phyloP scores from a whole-genome alignment of 92 coral and sea anemone genomes.

The Porites rus region DNA sequence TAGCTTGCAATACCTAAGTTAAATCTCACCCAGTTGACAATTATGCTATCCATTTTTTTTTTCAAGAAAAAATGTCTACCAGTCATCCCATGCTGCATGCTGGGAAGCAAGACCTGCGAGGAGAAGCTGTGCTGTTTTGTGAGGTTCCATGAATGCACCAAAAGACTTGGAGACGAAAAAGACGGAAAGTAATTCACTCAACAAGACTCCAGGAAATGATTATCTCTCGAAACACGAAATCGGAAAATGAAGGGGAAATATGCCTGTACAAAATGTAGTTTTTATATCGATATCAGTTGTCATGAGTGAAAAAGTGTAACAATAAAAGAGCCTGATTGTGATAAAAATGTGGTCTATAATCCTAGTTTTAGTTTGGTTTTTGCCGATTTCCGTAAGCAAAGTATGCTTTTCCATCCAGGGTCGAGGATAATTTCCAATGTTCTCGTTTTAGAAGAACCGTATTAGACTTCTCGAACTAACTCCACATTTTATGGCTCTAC shows the following conservation, averaged over 20 bases:
- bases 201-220: too few species aligned
- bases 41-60: too few species aligned
- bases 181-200: not conserved
- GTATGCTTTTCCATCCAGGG: too few species aligned
- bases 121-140: constrained; percentile 50
- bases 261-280: constrained; percentile 24
- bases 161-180: not conserved
- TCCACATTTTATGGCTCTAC: too few species aligned
- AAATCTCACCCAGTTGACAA: too few species aligned
- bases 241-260: not conserved
- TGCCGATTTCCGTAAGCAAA: too few species aligned
- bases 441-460: too few species aligned
- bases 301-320: constrained; percentile 24
- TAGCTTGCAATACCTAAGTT: too few species aligned
- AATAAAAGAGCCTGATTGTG: constrained; percentile 55
- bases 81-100: constrained; percentile 35
- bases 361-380: not conserved
- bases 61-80: constrained; percentile 34
- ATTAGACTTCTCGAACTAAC: too few species aligned
- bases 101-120: constrained; percentile 24
- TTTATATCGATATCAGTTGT: constrained; percentile 42
- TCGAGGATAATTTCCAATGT: too few species aligned
- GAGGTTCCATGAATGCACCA: constrained; percentile 35
- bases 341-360: not conserved
- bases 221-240: not conserved